Conservation (phyloP, 2,113 vertebrate genomes). For the Ammospiza caudacuta region DNA sequence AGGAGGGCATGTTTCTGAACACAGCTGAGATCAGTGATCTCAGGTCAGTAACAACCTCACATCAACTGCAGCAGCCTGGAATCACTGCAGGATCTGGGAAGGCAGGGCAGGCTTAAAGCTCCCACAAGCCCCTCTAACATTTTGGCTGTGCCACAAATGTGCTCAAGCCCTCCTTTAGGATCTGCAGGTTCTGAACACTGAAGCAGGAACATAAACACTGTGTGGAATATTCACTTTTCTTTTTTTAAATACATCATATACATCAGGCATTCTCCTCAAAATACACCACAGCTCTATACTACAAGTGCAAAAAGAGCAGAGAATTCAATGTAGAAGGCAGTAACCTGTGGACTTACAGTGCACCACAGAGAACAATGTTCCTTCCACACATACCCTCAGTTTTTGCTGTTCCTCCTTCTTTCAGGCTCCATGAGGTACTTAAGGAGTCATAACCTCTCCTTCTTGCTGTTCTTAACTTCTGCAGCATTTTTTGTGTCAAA, state of each 20-base stretch:
- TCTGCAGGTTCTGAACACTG: background rate
- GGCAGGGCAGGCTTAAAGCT: background rate
- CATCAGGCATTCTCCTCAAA: background rate
- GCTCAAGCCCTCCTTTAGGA: accelerated
- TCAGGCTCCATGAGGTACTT: background rate
- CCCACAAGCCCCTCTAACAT: background rate
- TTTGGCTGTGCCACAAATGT: background rate
- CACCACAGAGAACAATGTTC: background rate
- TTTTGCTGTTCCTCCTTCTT: background rate
- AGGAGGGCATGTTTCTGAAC: background rate
- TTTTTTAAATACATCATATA: background rate
- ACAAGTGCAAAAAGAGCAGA: background rate
- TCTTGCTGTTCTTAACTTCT: background rate
- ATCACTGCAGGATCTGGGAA: background rate
- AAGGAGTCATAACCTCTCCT: background rate
- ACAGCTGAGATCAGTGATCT: background rate
- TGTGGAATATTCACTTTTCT: background rate
- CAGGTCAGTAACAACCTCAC: background rate
- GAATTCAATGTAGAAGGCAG: background rate
- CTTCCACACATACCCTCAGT: background rate
- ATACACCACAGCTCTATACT: background rate
- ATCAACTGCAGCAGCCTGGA: background rate
- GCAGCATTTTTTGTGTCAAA: background rate
- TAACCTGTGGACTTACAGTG: background rate
- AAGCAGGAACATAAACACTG: background rate